phyloP scores from a whole-genome alignment of 2,888 invertebrate genomes.

The Horisme vitalbata region DNA sequence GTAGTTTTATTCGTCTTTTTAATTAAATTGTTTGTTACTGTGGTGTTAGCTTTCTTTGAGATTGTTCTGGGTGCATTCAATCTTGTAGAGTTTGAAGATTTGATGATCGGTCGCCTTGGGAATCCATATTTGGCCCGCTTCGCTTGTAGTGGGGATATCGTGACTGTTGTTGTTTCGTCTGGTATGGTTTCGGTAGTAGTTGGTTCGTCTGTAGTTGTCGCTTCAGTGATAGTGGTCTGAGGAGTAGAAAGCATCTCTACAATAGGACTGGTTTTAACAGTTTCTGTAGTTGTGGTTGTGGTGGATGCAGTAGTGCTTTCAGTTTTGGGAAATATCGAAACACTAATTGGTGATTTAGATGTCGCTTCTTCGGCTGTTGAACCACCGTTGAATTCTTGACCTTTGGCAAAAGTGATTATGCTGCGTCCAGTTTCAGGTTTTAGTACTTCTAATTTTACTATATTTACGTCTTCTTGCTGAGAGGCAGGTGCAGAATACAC shows the following conservation, averaged over 20 bases:
- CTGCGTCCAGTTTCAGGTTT: conserved; percentile 61
- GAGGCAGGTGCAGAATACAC: conserved; percentile 72
- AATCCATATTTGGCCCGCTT: conserved; percentile 71
- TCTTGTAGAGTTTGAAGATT: conserved; percentile 61
- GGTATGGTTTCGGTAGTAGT: conserved; percentile 51
- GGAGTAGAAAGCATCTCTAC: conserved; percentile 42
- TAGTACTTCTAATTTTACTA: conserved; percentile 58
- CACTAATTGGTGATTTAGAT: conserved; percentile 53
- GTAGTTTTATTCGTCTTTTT: conserved; percentile 66
- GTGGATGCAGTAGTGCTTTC: conserved; percentile 37
- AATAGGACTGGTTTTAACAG: conserved; percentile 38
- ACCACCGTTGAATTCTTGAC: conserved; percentile 65
- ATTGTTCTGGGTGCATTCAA: conserved; percentile 31
- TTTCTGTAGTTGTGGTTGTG: conserved; percentile 34
- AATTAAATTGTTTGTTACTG: conserved; percentile 44
- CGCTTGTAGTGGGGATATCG: conserved; percentile 55
- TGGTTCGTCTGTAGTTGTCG: conserved; percentile 40
- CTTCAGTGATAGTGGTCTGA: conserved; percentile 40
- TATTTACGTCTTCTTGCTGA: conserved; percentile 58
- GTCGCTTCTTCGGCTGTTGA: conserved; percentile 49
- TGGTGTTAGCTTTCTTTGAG: conserved; percentile 57
- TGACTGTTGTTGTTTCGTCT: conserved; percentile 61
- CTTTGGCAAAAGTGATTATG: conserved; percentile 68
- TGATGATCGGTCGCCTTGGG: conserved; percentile 64
- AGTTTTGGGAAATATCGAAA: conserved; percentile 49